Percentiles rank a stretch among this genome's conserved stretches.
Evolutionary conservation across 2,113 vertebrate genomes (phyloP).

Genomic region (Daboia siamensis): DNA sequence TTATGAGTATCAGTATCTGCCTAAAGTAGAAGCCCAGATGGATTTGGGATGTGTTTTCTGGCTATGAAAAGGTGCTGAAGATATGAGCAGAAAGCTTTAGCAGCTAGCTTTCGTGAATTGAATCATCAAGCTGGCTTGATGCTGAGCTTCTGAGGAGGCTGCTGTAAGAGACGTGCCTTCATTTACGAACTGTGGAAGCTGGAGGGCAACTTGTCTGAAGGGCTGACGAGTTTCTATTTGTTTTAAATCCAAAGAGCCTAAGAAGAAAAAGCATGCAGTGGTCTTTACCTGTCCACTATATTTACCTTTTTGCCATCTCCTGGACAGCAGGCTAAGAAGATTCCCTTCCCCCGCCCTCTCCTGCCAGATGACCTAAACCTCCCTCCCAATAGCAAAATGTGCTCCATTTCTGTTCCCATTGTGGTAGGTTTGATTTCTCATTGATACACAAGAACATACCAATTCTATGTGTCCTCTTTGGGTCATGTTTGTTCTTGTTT

Average conservation of each 20-base stretch:
- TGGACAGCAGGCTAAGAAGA: background rate
- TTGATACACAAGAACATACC: background rate
- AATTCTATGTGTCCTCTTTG: background rate
- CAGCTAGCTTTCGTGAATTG: background rate
- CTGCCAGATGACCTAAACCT: background rate
- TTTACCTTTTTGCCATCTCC: background rate
- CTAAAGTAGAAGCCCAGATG: background rate
- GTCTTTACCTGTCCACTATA: background rate
- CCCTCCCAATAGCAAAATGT: background rate
- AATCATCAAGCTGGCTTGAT: background rate
- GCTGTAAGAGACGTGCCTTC: background rate
- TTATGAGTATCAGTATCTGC: background rate
- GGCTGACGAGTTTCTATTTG: background rate
- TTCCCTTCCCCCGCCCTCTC: background rate
- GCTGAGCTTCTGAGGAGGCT: background rate
- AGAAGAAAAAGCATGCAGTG: background rate
- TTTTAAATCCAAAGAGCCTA: background rate
- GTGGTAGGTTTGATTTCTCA: background rate
- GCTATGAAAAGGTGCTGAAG: background rate
- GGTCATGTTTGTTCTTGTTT: background rate
- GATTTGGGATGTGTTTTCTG: background rate
- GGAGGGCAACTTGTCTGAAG: background rate
- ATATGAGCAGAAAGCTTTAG: background rate
- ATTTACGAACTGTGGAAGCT: background rate
- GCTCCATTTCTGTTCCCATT: background rate